Base-by-base conservation (phyloP, 1,140 invertebrate genomes). In the Zaprionus nigranus region DNA sequence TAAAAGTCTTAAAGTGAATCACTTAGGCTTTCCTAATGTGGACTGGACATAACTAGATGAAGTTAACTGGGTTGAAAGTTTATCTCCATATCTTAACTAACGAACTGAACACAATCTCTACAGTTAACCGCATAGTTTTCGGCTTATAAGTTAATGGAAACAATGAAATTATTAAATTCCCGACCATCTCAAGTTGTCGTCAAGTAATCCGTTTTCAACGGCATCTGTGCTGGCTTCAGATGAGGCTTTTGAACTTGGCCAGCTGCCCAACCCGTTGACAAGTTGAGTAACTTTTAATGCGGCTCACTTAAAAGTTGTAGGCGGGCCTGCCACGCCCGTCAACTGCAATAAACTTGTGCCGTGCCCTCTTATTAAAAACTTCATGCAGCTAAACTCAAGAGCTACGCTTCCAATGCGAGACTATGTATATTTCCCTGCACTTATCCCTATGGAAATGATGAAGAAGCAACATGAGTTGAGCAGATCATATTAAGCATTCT, bases 221-320 rank as follows among this genome's bases (percentile, higher is more conserved):
- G n/a, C 5, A 46, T 11, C 40, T 46, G n/a, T 7, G n/a, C n/a
- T 9, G 40, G 40, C n/a, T 46, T 17, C 40, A 9, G 40, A 9
- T 46, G 40, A 9, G 40, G 40, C 58, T 54, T 28, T 5, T 61
- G 5, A 28, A 68, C 40, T 57, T 64, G 51, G 60, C 30, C 5
- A 46, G 51, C 65, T 66, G 75, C 62, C 63, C 75, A 76, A 75
- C 46, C 81, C 75, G 84, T 79, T 90, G 85, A 90, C 81, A 88
- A 88, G 64, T 88, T 90, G 72, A 67, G 78, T 90, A 88, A 90
- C 85, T 88, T 88, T 88, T 88, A 88, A 88, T 88, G 84, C 85
- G 71, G 65, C 75, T 88, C 75, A 81, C 85, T 84, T 90, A 88
- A 88, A 88, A 88, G 81, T 88, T 88, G 64, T 24, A 59, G 46